Conservation (phyloP, 2,113 vertebrate species). For the Pleuronectes platessa region DNA sequence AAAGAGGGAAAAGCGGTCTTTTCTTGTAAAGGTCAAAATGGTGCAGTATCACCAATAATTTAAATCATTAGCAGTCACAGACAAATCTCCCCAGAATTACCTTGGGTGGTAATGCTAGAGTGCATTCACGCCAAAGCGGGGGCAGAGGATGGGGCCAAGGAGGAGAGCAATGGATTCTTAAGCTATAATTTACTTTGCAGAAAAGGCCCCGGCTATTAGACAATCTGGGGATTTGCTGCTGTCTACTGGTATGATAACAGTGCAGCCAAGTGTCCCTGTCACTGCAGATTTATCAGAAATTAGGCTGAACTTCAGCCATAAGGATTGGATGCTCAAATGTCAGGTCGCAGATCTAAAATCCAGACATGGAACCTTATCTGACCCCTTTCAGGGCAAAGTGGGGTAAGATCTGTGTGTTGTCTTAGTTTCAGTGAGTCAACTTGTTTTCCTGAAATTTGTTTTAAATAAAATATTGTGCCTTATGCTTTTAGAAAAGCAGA, state of each 20-base stretch:
- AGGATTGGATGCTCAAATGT: too few species aligned
- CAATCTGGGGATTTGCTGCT: slow-evolving; percentile 37
- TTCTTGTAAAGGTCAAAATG: slow-evolving; percentile 13
- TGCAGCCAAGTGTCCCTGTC: slow-evolving; percentile 9
- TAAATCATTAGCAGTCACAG: slow-evolving; percentile 37
- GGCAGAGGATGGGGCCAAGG: slow-evolving; percentile 6
- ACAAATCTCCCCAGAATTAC: slow-evolving; percentile 37
- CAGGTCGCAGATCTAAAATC: too few species aligned
- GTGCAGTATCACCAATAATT: slow-evolving; percentile 33
- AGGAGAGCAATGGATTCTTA: slow-evolving; percentile 6
- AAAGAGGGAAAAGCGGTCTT: slow-evolving; percentile 8
- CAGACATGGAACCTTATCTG: slow-evolving; percentile 28
- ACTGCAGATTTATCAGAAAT: too few species aligned
- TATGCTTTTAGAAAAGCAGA: not conserved
- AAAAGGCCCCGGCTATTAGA: slow-evolving; percentile 41
- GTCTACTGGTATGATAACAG: slow-evolving; percentile 33
- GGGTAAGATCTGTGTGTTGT: not conserved
- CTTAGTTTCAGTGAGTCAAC: not conserved
- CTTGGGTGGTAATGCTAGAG: slow-evolving; percentile 5
- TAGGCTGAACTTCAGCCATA: too few species aligned
- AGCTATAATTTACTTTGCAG: slow-evolving; percentile 9
- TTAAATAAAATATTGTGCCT: too few species aligned
- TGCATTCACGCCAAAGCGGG: not conserved
- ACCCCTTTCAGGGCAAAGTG: not conserved
- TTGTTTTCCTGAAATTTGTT: too few species aligned